Conservation (phyloP, 2,113 vertebrate genomes). For the Rhadina sibilatrix region DNA sequence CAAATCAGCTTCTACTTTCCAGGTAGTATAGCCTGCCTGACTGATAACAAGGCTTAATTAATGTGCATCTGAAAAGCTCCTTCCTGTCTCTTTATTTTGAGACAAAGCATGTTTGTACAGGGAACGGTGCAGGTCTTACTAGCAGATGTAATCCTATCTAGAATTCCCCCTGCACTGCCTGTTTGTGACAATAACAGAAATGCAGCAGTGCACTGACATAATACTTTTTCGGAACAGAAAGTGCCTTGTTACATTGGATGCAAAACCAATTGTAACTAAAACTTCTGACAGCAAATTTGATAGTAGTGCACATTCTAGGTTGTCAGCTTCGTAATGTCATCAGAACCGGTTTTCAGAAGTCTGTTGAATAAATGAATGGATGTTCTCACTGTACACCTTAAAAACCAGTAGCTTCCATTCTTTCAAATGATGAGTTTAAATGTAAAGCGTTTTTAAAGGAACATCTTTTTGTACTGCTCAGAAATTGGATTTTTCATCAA, state of each 20-base stretch:
- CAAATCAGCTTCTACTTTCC: conserved; percentile 60
- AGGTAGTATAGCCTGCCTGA: conserved; percentile 56
- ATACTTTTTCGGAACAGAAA: background rate
- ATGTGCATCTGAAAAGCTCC: conserved; percentile 55
- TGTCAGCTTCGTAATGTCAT: conserved; percentile 16
- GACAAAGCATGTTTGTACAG: background rate
- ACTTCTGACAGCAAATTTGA: background rate
- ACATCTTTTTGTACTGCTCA: background rate
- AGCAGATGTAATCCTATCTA: background rate
- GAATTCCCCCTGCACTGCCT: conserved; percentile 1
- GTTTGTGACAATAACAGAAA: conserved; percentile 10
- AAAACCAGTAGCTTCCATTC: background rate
- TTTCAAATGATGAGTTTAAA: conserved; percentile 48
- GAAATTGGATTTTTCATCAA: conserved; percentile 37
- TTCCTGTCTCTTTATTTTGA: conserved; percentile 36
- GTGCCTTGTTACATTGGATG: background rate
- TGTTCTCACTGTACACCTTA: conserved; percentile 36
- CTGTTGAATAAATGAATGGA: conserved; percentile 51
- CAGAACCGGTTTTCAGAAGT: conserved; percentile 48
- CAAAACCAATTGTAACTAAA: background rate
- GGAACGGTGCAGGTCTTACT: background rate
- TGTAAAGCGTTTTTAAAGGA: conserved; percentile 55
- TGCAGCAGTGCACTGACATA: background rate
- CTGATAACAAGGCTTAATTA: conserved; percentile 64
- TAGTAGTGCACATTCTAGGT: conserved; percentile 21